Evolutionary conservation across 2,797 vertebrate genomes (phyloP).

Genomic region (Acrossocheilus fasciatus): DNA sequence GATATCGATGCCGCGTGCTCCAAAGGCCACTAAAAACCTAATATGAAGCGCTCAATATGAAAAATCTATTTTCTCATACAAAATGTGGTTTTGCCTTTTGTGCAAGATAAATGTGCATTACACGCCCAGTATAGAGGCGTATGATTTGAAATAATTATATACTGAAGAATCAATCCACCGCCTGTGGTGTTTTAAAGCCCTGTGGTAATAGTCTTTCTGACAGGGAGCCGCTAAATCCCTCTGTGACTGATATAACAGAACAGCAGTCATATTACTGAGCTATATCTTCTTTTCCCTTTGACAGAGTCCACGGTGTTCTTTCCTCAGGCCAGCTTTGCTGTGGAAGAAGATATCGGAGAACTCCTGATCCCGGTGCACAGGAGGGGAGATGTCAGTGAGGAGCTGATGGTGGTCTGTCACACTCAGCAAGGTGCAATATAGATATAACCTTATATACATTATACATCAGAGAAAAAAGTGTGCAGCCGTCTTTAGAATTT

Average conservation of each 20-base stretch:
- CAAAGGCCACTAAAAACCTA: slow-evolving; percentile 41
- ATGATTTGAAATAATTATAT: slow-evolving; percentile 49
- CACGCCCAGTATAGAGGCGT: background rate
- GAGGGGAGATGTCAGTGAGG: slow-evolving; percentile 89
- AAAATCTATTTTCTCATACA: slow-evolving; percentile 34
- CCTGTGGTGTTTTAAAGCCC: slow-evolving; percentile 33
- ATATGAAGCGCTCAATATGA: slow-evolving; percentile 38
- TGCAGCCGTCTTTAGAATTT: background rate
- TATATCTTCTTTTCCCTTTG: slow-evolving; percentile 59
- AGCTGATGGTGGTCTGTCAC: slow-evolving; percentile 93
- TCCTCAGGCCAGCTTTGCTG: slow-evolving; percentile 80
- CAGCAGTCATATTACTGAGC: slow-evolving; percentile 30
- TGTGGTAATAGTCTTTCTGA: slow-evolving; percentile 29
- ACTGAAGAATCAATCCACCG: slow-evolving; percentile 32
- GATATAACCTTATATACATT: background rate
- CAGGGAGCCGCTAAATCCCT: slow-evolving; percentile 32
- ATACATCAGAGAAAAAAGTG: too few relatives aligned
- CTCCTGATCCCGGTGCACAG: slow-evolving; percentile 90
- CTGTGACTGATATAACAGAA: slow-evolving; percentile 35
- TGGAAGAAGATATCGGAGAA: slow-evolving; percentile 91
- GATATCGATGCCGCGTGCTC: slow-evolving; percentile 22
- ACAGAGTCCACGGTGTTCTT: slow-evolving; percentile 90
- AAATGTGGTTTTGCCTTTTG: slow-evolving; percentile 33
- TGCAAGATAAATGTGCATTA: slow-evolving; percentile 35
- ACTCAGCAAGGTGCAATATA: slow-evolving; percentile 88